Percentiles rank a stretch among this genome's conserved stretches.
Evolutionary conservation across 2,113 vertebrate genomes (phyloP).

Genomic region (Lagopus leucura): DNA sequence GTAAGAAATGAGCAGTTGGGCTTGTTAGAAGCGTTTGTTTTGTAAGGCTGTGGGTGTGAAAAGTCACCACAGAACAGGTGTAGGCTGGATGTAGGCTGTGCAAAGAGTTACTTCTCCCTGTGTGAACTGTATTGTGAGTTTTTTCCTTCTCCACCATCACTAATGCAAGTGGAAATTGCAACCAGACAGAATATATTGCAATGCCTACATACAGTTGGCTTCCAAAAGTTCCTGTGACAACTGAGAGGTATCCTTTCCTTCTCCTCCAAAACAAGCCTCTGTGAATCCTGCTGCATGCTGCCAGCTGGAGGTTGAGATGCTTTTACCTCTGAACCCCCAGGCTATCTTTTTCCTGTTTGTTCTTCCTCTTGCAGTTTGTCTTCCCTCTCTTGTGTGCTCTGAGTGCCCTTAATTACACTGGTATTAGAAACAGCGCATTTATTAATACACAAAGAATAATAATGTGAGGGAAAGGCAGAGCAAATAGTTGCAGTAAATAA

Average conservation of each 20-base stretch:
- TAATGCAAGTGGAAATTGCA: background rate
- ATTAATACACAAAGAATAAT: background rate
- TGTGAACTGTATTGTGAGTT: background rate
- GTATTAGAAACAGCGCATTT: background rate
- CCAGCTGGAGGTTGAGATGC: fast-evolving
- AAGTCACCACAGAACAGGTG: background rate
- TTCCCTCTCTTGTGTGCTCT: background rate
- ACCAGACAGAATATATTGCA: background rate
- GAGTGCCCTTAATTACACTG: background rate
- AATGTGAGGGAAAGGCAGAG: no score
- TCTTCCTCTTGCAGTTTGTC: background rate
- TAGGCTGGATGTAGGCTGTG: background rate
- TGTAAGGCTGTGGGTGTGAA: background rate
- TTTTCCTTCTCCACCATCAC: background rate
- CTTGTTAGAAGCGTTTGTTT: background rate
- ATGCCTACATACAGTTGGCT: background rate
- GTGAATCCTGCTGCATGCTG: background rate
- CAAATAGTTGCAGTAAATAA: background rate
- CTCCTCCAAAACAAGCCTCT: background rate
- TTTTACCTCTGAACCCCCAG: background rate
- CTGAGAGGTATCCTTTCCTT: background rate
- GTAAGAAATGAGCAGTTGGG: background rate
- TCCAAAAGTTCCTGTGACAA: background rate
- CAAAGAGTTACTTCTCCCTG: background rate
- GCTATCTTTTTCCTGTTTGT: background rate